Base-by-base conservation (phyloP, 2,113 vertebrate species). In the Stegastes partitus region DNA sequence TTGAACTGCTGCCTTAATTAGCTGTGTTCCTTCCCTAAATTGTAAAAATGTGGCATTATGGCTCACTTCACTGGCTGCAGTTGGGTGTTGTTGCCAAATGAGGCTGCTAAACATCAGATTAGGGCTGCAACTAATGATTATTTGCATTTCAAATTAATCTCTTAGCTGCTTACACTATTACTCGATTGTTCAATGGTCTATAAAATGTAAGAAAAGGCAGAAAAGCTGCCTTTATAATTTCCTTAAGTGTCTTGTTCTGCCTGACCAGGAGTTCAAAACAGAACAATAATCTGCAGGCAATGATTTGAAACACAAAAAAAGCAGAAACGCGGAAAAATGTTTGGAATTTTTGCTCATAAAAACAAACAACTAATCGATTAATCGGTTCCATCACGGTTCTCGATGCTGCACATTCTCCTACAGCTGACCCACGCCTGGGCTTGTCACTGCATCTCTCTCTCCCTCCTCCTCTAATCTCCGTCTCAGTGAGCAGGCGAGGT, bases 401-500 rank as follows among this genome's bases (percentile, higher is more conserved):
- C 8, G 39, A 31, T 49, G 49, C 53, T 61, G 15, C 9, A 12
- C n/a, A n/a, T 21, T 77, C 44, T 56, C 12, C 22, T 15, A 51
- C n/a, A 49, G 25, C 45, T 4, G 26, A 68, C 39, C 39, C 50
- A 4, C 8, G 39, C 39, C 39, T 15, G 39, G 39, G 39, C 39
- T 15, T 4, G 12, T 42, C 39, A 4, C 39, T 15, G n/a, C 57
- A 28, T n/a, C 53, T 22, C 42, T 53, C 49, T 51, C n/a, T 56
- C 49, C 50, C n/a, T 62, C 19, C 34, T 55, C 59, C 53, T 37
- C 66, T 83, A 81, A 89, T 81, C 85, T 57, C 50, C 5, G 26
- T 66, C 69, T 62, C 81, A 71, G 64, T 44, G 67, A 81, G 81
- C n/a, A 49, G 83, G 83, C 63, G 34, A 37, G 54, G 62, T 64